Evolutionary conservation across 2,113 vertebrate genomes (phyloP).

Genomic region (Rhipidura dahli): DNA sequence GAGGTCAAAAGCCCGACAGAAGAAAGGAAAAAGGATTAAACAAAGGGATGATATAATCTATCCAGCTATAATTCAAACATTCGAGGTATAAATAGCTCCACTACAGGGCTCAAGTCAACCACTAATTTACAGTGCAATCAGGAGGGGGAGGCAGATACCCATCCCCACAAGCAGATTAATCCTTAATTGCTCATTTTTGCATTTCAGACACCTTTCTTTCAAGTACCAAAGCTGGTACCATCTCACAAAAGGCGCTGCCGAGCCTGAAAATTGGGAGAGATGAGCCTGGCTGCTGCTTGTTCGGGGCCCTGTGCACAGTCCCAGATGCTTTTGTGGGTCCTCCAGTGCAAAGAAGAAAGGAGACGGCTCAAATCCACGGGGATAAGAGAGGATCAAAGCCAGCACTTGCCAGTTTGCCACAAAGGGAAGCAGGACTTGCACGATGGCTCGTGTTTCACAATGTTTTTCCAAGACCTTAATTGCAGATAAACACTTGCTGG

Average conservation of each 20-base stretch:
- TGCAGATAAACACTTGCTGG: neutral
- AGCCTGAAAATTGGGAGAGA: neutral
- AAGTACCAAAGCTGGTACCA: neutral
- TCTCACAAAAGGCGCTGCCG: neutral
- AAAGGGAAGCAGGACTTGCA: neutral
- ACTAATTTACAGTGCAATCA: neutral
- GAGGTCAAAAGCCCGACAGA: constrained; percentile 43
- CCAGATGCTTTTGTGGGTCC: neutral
- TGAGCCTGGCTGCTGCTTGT: neutral
- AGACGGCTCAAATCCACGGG: neutral
- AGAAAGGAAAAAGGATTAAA: constrained; percentile 50
- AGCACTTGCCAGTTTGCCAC: neutral
- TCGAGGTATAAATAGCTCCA: constrained; percentile 17
- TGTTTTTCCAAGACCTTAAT: neutral
- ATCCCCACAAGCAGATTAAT: neutral
- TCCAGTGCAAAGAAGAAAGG: neutral
- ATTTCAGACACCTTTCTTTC: constrained; percentile 18
- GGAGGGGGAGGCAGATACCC: neutral
- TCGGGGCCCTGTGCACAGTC: accelerated
- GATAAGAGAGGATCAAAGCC: neutral
- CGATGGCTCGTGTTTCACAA: neutral
- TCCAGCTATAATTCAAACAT: constrained; percentile 24
- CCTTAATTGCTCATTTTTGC: constrained; percentile 21
- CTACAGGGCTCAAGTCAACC: neutral
- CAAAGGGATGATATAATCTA: constrained; percentile 37